Conservation (phyloP, 2,797 vertebrate genomes). For the Onychomys torridus region DNA sequence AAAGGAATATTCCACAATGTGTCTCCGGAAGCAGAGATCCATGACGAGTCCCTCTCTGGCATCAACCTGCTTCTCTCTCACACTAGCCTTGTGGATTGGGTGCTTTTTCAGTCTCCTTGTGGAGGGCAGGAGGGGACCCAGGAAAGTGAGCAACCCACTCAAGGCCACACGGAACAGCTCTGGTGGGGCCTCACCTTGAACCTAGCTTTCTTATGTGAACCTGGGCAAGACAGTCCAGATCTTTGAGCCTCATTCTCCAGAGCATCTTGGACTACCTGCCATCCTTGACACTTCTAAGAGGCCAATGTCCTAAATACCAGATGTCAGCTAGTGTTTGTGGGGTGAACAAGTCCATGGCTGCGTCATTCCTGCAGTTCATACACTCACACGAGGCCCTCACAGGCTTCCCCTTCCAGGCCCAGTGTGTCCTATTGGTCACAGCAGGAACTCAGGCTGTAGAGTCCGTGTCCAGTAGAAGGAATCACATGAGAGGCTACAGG, state of each 20-base stretch:
- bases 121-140: not conserved
- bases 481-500: not conserved
- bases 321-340: not conserved
- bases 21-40: not conserved
- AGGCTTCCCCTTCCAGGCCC: not conserved
- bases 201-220: not conserved
- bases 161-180: not conserved
- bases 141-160: not conserved
- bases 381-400: not conserved
- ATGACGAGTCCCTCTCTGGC: not conserved
- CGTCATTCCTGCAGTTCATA: not conserved
- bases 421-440: not conserved
- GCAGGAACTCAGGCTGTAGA: not conserved
- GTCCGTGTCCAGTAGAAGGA: not conserved
- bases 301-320: not conserved
- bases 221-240: not conserved
- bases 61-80: not conserved
- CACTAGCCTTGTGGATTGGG: not conserved
- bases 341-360: not conserved
- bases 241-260: not conserved
- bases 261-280: not conserved
- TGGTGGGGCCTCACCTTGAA: not conserved
- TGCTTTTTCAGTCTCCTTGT: not conserved
- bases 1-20: not conserved
- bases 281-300: not conserved